These are phyloP conservation scores for Todiramphus saurophagus DNA, from an alignment of 2,113 vertebrate genomes.

Conservation along the genomic window DNA sequence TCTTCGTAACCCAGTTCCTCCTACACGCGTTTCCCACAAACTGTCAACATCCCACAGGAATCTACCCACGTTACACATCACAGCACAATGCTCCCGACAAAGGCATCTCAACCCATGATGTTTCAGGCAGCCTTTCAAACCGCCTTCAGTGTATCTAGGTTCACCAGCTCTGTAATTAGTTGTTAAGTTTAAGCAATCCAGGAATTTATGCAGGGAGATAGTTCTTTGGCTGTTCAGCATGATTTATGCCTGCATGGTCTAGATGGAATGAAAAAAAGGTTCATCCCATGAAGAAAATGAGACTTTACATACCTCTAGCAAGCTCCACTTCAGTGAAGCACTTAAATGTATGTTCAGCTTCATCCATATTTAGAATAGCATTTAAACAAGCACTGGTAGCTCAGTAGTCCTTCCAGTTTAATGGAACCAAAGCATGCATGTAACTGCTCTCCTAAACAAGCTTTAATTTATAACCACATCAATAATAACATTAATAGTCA, in stretches of 20 bases:
- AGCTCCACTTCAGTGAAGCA: neutral
- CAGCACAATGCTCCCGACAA: constrained; percentile 70
- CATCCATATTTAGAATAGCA: neutral
- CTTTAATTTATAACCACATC: neutral
- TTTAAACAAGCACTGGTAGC: neutral
- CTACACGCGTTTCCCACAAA: constrained; percentile 68
- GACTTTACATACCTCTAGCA: neutral
- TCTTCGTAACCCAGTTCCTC: constrained; percentile 69
- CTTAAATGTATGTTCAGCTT: neutral
- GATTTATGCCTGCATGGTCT: constrained; percentile 25
- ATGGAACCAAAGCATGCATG: neutral
- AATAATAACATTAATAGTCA: neutral
- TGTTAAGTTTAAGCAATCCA: constrained; percentile 37
- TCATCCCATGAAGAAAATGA: neutral
- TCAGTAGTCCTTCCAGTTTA: neutral
- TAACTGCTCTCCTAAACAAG: neutral
- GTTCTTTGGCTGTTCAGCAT: neutral
- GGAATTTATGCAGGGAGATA: constrained; percentile 9
- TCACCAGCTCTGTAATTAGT: constrained; percentile 70
- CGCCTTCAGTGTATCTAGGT: constrained; percentile 51
- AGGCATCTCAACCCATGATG: constrained; percentile 60
- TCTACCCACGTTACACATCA: constrained; percentile 68
- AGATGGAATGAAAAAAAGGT: neutral
- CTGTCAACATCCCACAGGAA: constrained; percentile 74
- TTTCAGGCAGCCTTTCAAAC: constrained; percentile 63